Conservation (phyloP, 2,797 vertebrate species). For the Clarias pachynema region DNA sequence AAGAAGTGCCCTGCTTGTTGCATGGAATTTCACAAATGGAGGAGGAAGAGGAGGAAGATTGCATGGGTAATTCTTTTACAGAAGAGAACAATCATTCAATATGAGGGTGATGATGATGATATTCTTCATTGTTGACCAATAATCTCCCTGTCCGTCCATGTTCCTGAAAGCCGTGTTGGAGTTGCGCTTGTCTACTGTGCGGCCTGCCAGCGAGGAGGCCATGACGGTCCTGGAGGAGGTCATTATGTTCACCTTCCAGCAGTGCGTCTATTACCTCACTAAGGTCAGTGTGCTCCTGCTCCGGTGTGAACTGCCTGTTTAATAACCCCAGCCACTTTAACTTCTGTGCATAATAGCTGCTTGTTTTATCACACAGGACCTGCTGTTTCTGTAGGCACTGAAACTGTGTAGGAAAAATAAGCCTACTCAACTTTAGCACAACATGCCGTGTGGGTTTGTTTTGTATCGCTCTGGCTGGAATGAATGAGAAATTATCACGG, state of each 20-base stretch:
- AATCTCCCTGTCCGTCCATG: slow-evolving; percentile 25
- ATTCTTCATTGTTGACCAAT: not conserved
- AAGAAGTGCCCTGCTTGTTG: slow-evolving; percentile 74
- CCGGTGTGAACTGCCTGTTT: not conserved
- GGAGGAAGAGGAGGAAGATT: slow-evolving; percentile 54
- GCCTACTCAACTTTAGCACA: slow-evolving; percentile 59
- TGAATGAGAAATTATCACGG: slow-evolving; percentile 39
- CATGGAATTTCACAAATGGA: slow-evolving; percentile 65
- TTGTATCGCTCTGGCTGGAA: slow-evolving; percentile 27
- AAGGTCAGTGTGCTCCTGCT: slow-evolving; percentile 69
- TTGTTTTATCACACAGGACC: slow-evolving; percentile 19
- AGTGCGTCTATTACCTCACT: slow-evolving; percentile 83
- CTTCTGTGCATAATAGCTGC: slow-evolving; percentile 21
- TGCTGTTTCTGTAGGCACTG: slow-evolving; percentile 20
- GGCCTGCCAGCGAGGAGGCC: slow-evolving; percentile 75
- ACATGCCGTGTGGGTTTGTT: slow-evolving; percentile 58
- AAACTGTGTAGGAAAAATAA: slow-evolving; percentile 58
- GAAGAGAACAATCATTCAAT: not conserved
- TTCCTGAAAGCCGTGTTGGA: slow-evolving; percentile 64
- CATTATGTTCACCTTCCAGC: slow-evolving; percentile 82
- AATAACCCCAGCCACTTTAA: slow-evolving; percentile 10
- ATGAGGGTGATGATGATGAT: not conserved
- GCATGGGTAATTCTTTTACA: slow-evolving; percentile 59
- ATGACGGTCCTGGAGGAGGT: slow-evolving; percentile 79
- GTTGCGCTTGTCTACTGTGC: slow-evolving; percentile 65